These are phyloP conservation scores for Phalanger gymnotis DNA, from an alignment of 2,797 vertebrate species.

Conservation along the genomic window DNA sequence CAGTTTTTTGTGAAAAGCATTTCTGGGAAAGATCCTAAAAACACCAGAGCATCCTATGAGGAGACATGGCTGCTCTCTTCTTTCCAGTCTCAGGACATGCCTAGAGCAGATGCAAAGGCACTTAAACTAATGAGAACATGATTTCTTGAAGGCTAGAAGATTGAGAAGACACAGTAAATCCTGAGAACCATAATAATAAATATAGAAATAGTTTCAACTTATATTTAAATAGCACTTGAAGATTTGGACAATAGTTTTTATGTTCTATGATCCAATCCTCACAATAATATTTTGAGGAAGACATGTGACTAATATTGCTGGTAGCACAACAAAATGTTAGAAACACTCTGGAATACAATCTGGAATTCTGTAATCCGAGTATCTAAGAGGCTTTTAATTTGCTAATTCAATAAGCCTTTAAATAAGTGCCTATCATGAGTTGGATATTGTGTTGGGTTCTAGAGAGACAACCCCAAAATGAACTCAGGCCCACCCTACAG, in stretches of 20 bases:
- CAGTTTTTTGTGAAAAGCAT: slow-evolving; percentile 29
- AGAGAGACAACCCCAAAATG: not conserved
- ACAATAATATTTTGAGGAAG: not conserved
- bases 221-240: not conserved
- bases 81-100: not conserved
- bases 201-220: not conserved
- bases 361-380: not conserved
- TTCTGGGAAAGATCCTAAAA: not conserved
- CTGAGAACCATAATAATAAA: not conserved
- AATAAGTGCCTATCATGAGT: not conserved
- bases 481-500: not conserved
- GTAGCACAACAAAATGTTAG: not conserved
- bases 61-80: not conserved
- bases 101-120: not conserved
- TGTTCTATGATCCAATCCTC: not conserved
- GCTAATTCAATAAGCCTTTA: not conserved
- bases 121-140: not conserved
- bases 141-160: not conserved
- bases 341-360: not conserved
- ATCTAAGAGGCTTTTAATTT: not conserved
- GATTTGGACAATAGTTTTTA: not conserved
- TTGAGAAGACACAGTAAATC: not conserved
- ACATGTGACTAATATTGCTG: not conserved
- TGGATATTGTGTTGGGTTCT: not conserved
- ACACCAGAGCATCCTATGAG: not conserved